phyloP scores from a whole-genome alignment of 1,140 invertebrate species.

The Pseudomyrmex pallidus region DNA sequence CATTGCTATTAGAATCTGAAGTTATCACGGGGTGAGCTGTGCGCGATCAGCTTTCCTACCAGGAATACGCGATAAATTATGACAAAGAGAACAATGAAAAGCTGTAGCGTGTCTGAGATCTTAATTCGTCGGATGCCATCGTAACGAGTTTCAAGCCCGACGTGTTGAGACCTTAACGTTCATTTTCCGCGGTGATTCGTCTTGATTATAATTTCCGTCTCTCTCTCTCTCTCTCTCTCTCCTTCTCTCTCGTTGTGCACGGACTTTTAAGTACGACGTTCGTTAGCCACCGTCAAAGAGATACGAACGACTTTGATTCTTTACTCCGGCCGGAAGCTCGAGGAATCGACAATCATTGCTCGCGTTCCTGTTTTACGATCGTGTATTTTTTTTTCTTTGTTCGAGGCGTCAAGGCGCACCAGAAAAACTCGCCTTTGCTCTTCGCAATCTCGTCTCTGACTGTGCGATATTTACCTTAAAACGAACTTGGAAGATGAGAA shows the following conservation, averaged over 20 bases:
- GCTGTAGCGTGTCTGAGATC: background rate
- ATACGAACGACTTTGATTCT: slow-evolving; percentile 50
- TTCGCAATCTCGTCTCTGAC: slow-evolving; percentile 4
- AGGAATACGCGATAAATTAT: slow-evolving; percentile 18
- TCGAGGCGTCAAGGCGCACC: background rate
- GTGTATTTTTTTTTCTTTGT: slow-evolving; percentile 34
- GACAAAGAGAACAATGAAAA: slow-evolving; percentile 20
- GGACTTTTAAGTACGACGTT: slow-evolving; percentile 36
- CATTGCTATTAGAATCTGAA: background rate
- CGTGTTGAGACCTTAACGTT: slow-evolving; percentile 21
- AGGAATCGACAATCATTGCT: slow-evolving; percentile 41
- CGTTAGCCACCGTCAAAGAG: slow-evolving; percentile 45
- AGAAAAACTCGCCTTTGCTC: background rate
- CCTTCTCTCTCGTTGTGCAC: background rate
- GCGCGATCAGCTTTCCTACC: background rate
- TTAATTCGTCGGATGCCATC: slow-evolving; percentile 16
- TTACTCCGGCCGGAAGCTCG: slow-evolving; percentile 11
- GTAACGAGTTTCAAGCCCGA: slow-evolving; percentile 13
- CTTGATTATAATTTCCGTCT: slow-evolving; percentile 43
- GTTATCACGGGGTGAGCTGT: background rate
- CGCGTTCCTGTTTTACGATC: slow-evolving; percentile 20
- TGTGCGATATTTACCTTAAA: slow-evolving; percentile 14
- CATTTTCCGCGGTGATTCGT: slow-evolving; percentile 19
- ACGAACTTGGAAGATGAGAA: background rate
- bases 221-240: no score